Evolutionary conservation across 2,113 vertebrate species (phyloP).

Genomic region (Lathamus discolor): DNA sequence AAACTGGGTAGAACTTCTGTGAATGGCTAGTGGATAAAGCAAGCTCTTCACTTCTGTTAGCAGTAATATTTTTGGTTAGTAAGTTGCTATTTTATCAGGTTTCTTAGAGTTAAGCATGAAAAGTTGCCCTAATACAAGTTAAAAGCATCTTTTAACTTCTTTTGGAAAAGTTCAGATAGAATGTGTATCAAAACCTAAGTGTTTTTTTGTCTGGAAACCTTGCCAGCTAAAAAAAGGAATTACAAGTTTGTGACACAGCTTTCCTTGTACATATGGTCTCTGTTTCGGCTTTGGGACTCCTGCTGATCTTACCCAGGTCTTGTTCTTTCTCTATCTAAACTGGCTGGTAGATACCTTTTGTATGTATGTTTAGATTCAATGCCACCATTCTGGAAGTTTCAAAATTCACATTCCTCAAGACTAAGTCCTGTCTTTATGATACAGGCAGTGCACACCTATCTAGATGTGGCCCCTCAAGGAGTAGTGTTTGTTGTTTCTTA

Average conservation of each 20-base stretch:
- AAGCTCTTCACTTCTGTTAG: neutral
- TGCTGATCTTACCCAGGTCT: neutral
- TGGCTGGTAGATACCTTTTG: neutral
- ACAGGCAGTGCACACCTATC: accelerated
- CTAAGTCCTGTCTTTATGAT: neutral
- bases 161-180: neutral
- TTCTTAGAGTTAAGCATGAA: neutral
- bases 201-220: neutral
- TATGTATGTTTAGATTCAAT: neutral
- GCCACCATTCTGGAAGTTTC: neutral
- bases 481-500: neutral
- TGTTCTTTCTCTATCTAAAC: neutral
- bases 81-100: neutral
- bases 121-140: neutral
- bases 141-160: neutral
- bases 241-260: neutral
- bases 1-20: neutral
- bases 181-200: neutral
- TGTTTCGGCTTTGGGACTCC: neutral
- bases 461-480: neutral
- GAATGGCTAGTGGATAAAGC: neutral
- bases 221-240: neutral
- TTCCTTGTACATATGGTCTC: neutral
- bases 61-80: neutral
- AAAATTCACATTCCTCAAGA: neutral